Conservation (phyloP, 1,140 invertebrate genomes). For the Coptotermes formosanus region DNA sequence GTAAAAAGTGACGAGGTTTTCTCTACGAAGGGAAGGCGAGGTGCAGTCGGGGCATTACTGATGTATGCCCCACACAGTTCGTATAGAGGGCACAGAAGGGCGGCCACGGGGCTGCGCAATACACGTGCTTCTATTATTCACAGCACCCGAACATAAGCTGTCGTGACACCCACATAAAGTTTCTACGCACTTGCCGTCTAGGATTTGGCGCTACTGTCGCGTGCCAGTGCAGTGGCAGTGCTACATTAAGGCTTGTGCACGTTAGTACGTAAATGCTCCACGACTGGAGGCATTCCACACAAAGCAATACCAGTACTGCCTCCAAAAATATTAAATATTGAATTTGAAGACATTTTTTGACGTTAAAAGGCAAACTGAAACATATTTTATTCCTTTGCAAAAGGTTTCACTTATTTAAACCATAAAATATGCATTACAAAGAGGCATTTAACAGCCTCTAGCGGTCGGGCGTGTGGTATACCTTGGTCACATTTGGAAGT, state of each 20-base stretch:
- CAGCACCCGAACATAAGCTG: neutral
- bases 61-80: neutral
- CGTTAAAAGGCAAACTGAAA: neutral
- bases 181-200: neutral
- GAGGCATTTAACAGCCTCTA: neutral
- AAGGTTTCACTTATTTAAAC: neutral
- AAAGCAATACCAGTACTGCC: neutral
- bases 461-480: too few relatives aligned
- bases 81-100: neutral
- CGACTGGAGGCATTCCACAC: neutral
- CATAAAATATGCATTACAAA: neutral
- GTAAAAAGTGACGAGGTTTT: neutral
- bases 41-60: neutral
- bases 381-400: neutral
- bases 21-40: neutral
- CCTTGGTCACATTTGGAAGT: too few relatives aligned
- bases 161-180: neutral
- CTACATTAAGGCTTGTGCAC: too few relatives aligned
- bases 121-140: neutral
- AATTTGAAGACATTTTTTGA: neutral
- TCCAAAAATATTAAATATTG: neutral
- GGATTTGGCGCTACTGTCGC: neutral
- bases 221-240: too few relatives aligned
- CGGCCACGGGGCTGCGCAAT: neutral
- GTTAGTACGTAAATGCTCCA: too few relatives aligned